Evolutionary conservation across 2,888 invertebrate genomes (phyloP).

Genomic region (Hylaea fasciaria): DNA sequence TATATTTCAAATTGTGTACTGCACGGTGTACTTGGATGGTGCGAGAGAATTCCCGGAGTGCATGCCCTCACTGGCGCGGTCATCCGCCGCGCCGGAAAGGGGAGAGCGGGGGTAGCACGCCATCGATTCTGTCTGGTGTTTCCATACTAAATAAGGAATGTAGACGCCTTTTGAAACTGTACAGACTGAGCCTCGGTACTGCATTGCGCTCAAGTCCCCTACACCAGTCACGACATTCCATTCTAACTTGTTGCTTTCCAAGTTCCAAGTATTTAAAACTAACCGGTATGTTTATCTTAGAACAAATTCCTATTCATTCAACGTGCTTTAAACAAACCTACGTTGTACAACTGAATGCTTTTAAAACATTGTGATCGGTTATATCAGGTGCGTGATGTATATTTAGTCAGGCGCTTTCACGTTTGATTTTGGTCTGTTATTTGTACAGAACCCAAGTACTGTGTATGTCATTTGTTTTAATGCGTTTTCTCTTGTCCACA

Average conservation of each 20-base stretch:
- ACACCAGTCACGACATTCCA: slow-evolving; percentile 65
- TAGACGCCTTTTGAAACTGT: slow-evolving; percentile 56
- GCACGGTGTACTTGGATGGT: slow-evolving; percentile 33
- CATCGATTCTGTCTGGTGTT: slow-evolving; percentile 80
- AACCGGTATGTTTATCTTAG: slow-evolving; percentile 17
- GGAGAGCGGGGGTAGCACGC: slow-evolving; percentile 52
- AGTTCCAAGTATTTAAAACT: slow-evolving; percentile 28
- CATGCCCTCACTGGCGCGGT: slow-evolving; percentile 58
- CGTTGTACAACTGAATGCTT: slow-evolving; percentile 10
- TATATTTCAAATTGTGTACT: not conserved
- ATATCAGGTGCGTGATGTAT: slow-evolving; percentile 17
- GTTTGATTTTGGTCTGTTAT: slow-evolving; percentile 7
- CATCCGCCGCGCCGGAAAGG: slow-evolving; percentile 52
- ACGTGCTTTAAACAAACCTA: slow-evolving; percentile 3
- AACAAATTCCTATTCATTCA: slow-evolving; percentile 15
- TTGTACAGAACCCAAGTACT: not conserved
- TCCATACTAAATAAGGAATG: slow-evolving; percentile 70
- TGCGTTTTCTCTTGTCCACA: slow-evolving; percentile 76
- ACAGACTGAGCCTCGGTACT: slow-evolving; percentile 43
- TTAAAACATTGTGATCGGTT: slow-evolving; percentile 3
- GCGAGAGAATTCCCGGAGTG: slow-evolving; percentile 57
- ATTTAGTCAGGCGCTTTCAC: slow-evolving; percentile 19
- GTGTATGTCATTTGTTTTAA: slow-evolving; percentile 20
- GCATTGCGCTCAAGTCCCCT: slow-evolving; percentile 64
- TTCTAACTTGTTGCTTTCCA: slow-evolving; percentile 66